Evolutionary conservation across 2,797 vertebrate species (phyloP).

Genomic region (Mormyrus hasselquistii): DNA sequence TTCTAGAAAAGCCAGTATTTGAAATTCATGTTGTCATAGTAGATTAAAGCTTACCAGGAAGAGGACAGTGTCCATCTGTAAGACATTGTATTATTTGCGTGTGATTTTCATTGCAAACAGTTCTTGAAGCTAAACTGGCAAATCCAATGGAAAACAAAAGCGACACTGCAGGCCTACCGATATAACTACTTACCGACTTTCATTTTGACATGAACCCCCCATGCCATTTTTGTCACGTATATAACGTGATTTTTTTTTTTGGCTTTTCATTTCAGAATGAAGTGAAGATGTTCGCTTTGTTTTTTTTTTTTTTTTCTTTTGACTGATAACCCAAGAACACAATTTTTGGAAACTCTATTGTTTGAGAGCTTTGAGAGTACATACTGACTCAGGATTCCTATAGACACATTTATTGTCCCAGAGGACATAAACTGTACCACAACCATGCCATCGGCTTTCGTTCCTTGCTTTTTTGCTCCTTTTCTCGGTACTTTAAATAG

Average conservation of each 20-base stretch:
- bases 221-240: not conserved
- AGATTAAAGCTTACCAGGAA: not conserved
- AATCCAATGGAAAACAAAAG: not conserved
- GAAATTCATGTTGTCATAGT: not conserved
- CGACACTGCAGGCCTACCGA: not conserved
- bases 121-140: not conserved
- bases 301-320: not conserved
- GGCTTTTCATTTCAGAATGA: not conserved
- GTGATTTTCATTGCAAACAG: slow-evolving; percentile 16
- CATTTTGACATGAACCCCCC: not conserved
- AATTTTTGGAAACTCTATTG: not conserved
- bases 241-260: not conserved
- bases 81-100: not conserved
- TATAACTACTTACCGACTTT: not conserved
- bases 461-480: not conserved
- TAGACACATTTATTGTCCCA: not conserved
- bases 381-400: not conserved
- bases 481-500: not conserved
- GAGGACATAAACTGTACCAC: not conserved
- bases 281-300: not conserved
- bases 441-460: not conserved
- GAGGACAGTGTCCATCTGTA: not conserved
- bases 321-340: not conserved
- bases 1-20: not conserved
- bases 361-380: not conserved